Evolutionary conservation across 2,113 vertebrate species (phyloP), one percentile per base, ranked within the genome.

Genomic region (Sarotherodon lohbergeri): DNA sequence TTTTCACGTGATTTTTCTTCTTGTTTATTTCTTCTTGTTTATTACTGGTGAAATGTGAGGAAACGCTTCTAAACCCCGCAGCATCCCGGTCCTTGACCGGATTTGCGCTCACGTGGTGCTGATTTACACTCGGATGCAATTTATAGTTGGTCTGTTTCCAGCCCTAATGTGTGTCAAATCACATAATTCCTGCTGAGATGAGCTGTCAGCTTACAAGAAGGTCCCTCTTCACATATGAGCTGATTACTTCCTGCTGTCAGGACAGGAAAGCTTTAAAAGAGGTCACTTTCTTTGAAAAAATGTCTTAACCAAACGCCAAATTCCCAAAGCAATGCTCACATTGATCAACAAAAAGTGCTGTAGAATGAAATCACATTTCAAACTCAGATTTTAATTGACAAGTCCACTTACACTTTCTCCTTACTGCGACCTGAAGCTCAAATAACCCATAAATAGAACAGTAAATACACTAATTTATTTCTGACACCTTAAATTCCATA

Each of bases 51-150:
- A 76, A 0, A 48, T 48, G 16, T 48, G 9, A 73, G 68, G 41
- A 17, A 73, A 2, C 24, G 41, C 27, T 73, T 1, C 22, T 73
- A 17, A 46, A 73, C 41, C 39, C 0, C 22, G 41, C 22, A 46
- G 39, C 66, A 71, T 27, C 22, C 39, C 29, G 27, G 11, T 12
- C 9, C 29, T 55, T 34, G 6, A 9, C 66, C 41, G 2, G 24
- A 3, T 41, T 13, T 55, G 83, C 82, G 73, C 88, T 91, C 57
- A 91, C 91, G 4, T 88, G 88, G 91, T 92, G 82, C 88, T 92
- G 90, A 88, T 89, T 84, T n/a, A 12, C 59, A 22, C 32, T 85
- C 83, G 55, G 73, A 59, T 3, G 78, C 27, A 19, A 17, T 32
- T 66, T 57, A 59, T 52, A 50, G 66, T 59, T 80, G 66, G 24